phyloP scores from a whole-genome alignment of 2,797 vertebrate genomes.

The Coracias cyanogaster region DNA sequence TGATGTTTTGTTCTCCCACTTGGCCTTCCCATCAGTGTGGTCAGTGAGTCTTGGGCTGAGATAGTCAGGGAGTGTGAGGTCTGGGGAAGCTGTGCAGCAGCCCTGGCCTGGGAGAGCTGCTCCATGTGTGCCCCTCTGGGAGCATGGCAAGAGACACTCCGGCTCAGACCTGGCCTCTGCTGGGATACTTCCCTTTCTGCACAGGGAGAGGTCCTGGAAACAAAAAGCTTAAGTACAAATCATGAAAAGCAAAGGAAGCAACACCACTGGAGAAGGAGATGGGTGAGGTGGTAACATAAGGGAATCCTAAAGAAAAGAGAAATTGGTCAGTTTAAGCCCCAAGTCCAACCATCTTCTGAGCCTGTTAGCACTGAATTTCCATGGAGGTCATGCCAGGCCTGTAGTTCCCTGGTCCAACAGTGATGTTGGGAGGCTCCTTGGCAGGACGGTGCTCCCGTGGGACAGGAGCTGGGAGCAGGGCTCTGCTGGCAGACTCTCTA shows the following conservation, averaged over 20 bases:
- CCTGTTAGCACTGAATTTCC: background rate
- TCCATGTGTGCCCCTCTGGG: background rate
- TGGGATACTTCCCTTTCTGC: background rate
- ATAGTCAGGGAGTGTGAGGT: background rate
- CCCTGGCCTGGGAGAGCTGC: background rate
- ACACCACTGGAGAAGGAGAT: accelerated
- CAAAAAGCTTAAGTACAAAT: background rate
- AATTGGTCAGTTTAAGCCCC: accelerated
- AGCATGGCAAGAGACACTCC: background rate
- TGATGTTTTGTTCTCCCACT: background rate
- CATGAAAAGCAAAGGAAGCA: background rate
- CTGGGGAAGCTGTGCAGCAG: background rate
- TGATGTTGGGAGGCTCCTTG: background rate
- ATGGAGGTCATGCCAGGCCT: accelerated
- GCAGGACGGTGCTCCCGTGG: background rate
- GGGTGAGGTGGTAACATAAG: background rate
- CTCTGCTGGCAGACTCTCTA: background rate
- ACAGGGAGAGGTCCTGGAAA: background rate
- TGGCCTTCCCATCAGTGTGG: background rate
- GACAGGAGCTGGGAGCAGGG: background rate
- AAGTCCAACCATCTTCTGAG: background rate
- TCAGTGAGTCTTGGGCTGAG: background rate
- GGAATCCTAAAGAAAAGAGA: background rate
- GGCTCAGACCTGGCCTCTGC: background rate
- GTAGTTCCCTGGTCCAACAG: background rate